Conservation (phyloP, 1,140 invertebrate species). For the Polypedilum vanderplanki region DNA sequence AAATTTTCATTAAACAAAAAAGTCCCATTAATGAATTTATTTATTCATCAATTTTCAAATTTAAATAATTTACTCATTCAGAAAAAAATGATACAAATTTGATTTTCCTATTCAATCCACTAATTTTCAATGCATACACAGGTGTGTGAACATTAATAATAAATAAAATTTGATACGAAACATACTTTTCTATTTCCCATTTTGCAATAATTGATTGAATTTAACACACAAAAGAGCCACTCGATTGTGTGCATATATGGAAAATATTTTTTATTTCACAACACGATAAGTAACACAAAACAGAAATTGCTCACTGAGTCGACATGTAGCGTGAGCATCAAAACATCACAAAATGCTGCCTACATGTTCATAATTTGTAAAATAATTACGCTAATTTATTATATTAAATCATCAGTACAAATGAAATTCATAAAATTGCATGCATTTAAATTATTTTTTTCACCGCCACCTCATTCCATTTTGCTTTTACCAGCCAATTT, state of each 20-base stretch:
- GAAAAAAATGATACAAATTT: no score
- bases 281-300: conserved; percentile 7
- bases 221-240: not conserved
- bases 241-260: not conserved
- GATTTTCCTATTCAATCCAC: no score
- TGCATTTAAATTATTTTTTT: not conserved
- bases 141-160: no score
- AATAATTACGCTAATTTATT: conserved; percentile 20
- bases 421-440: not conserved
- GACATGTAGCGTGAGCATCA: not conserved
- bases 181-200: no score
- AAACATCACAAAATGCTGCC: not conserved
- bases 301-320: not conserved
- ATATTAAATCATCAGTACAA: conserved; percentile 20
- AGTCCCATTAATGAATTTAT: no score
- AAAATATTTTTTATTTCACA: not conserved
- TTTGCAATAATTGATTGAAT: not conserved
- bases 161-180: no score
- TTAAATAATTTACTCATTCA: no score
- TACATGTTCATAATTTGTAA: conserved; percentile 14
- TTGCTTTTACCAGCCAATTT: not conserved
- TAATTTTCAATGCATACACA: no score
- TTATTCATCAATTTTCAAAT: no score
- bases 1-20: no score
- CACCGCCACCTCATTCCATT: not conserved